phyloP scores from a whole-genome alignment of 1,140 invertebrate species.

The Brachionus sp. region DNA sequence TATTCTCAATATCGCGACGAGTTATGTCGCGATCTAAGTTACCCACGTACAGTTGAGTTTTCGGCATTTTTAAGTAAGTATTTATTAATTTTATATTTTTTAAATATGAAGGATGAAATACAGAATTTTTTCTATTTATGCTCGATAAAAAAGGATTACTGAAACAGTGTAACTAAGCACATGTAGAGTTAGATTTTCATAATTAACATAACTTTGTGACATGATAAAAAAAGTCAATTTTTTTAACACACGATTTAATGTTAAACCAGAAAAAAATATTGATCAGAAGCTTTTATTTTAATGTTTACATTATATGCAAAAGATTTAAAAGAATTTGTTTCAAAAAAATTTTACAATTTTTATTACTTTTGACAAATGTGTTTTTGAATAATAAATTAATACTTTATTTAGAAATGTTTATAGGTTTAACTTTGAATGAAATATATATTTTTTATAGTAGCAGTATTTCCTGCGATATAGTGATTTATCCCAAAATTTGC shows the following conservation, averaged over 20 bases:
- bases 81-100: not conserved
- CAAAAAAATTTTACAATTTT: too few relatives aligned
- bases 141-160: not conserved
- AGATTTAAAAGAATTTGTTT: too few relatives aligned
- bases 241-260: not conserved
- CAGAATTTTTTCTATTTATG: slow-evolving; percentile 1
- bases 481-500: too few relatives aligned
- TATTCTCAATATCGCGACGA: slow-evolving; percentile 14
- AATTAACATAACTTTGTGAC: not conserved
- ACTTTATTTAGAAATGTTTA: too few relatives aligned
- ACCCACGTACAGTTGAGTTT: slow-evolving; percentile 35
- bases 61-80: not conserved
- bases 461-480: too few relatives aligned
- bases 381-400: too few relatives aligned
- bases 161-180: not conserved
- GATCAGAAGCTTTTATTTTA: too few relatives aligned
- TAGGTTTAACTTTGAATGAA: too few relatives aligned
- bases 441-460: too few relatives aligned
- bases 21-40: slow-evolving; percentile 13
- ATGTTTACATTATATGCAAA: too few relatives aligned
- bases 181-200: not conserved
- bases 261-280: too few relatives aligned
- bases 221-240: not conserved
- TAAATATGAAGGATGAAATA: not conserved
- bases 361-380: too few relatives aligned